phyloP scores from a whole-genome alignment of 2,797 vertebrate species.

The Gallinago nigripennis region DNA sequence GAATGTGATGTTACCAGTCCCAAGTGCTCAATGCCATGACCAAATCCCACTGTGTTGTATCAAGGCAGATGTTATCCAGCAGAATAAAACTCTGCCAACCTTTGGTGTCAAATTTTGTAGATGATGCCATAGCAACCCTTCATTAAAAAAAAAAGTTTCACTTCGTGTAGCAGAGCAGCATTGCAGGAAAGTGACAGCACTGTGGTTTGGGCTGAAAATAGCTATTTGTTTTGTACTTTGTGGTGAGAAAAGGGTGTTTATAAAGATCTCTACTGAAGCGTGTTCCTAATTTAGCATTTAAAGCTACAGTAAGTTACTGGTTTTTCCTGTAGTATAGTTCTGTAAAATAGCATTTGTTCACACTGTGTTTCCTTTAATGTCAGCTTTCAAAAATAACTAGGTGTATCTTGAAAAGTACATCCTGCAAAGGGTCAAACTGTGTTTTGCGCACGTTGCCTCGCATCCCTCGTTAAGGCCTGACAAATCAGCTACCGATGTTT shows the following conservation, averaged over 20 bases:
- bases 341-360: not conserved
- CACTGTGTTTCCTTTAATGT: not conserved
- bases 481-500: not conserved
- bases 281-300: not conserved
- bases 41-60: not conserved
- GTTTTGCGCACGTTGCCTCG: rapidly evolving
- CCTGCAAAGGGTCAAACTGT: not conserved
- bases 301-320: not conserved
- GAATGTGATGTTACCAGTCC: not conserved
- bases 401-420: not conserved
- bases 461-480: not conserved
- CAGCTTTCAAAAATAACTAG: not conserved
- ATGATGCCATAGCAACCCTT: not conserved
- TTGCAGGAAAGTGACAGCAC: not conserved
- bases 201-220: not conserved
- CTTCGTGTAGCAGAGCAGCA: not conserved
- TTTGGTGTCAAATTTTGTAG: not conserved
- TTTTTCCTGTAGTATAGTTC: not conserved
- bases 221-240: not conserved
- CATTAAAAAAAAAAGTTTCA: not conserved
- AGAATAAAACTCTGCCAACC: not conserved
- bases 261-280: not conserved
- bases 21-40: not conserved
- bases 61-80: not conserved
- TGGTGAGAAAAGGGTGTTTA: not conserved